These are phyloP conservation scores for Propithecus deckenii DNA, from an alignment of 2,797 vertebrate species.

Conservation along the genomic window DNA sequence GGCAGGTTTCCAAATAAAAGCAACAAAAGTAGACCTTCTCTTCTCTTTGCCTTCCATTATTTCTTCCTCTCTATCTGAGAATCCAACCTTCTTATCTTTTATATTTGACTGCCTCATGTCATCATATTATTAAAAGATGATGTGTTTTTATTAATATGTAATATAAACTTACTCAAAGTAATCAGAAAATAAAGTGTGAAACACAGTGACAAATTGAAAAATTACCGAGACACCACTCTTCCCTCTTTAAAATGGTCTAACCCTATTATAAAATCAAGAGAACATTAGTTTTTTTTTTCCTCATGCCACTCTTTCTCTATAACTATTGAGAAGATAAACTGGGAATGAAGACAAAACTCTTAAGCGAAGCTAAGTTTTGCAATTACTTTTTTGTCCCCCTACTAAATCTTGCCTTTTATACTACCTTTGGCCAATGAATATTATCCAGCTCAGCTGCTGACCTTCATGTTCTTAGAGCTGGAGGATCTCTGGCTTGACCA, in stretches of 20 bases:
- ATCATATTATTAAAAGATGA: background rate
- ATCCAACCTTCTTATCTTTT: background rate
- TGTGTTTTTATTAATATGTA: background rate
- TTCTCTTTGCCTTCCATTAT: background rate
- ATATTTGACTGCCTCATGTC: background rate
- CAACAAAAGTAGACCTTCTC: background rate
- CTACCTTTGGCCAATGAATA: background rate
- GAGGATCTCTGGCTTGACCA: background rate
- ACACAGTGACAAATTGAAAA: background rate
- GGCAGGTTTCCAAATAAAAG: background rate
- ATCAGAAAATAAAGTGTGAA: background rate
- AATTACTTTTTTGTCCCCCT: background rate
- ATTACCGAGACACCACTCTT: background rate
- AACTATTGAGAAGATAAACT: background rate
- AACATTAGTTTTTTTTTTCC: background rate
- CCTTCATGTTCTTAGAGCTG: background rate
- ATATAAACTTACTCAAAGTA: background rate
- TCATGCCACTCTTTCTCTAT: background rate
- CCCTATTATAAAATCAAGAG: background rate
- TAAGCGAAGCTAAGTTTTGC: background rate
- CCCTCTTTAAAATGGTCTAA: background rate
- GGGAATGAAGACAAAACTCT: background rate
- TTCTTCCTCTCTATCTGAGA: background rate
- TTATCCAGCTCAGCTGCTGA: background rate
- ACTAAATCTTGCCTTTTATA: background rate